These are phyloP conservation scores for Lasioglossum baleicum DNA, from an alignment of 1,140 invertebrate genomes.

Conservation along the genomic window DNA sequence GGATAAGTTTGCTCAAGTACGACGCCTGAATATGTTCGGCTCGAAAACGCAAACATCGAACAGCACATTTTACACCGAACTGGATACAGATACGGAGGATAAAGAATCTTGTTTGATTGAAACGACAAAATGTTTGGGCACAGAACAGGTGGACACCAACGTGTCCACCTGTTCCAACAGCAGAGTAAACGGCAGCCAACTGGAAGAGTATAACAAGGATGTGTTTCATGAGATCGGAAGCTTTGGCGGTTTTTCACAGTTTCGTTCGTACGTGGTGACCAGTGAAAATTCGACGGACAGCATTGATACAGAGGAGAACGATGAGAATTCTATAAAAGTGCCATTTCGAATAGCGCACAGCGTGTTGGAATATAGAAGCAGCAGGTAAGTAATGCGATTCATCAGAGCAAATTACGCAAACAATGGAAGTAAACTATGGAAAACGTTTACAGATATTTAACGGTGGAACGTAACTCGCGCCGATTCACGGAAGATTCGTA, in stretches of 20 bases:
- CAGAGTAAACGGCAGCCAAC: conserved; percentile 64
- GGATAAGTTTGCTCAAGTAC: conserved; percentile 60
- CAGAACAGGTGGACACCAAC: conserved; percentile 68
- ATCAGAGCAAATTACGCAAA: not conserved
- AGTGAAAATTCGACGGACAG: conserved; percentile 66
- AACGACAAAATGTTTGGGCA: conserved; percentile 66
- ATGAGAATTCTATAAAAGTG: conserved; percentile 69
- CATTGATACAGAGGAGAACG: conserved; percentile 57
- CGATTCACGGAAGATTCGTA: conserved; percentile 69
- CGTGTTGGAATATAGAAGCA: conserved; percentile 76
- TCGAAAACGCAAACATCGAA: conserved; percentile 70
- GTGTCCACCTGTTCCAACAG: conserved; percentile 73
- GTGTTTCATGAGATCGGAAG: conserved; percentile 74
- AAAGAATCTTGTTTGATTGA: conserved; percentile 57
- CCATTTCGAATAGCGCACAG: conserved; percentile 75
- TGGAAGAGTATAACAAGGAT: conserved; percentile 66
- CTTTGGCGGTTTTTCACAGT: conserved; percentile 74
- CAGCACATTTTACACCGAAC: conserved; percentile 76
- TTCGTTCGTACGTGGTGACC: conserved; percentile 76
- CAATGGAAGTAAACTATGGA: not conserved
- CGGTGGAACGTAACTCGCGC: conserved; percentile 69
- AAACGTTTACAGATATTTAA: conserved; percentile 66
- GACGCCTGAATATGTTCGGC: conserved; percentile 75
- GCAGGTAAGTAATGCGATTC: conserved; percentile 65
- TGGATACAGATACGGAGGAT: conserved; percentile 65